A percentile compares a stretch with the other conserved stretches of the same genome.
Conservation (phyloP, 2,113 vertebrate genomes). For the Scalopus aquaticus region DNA sequence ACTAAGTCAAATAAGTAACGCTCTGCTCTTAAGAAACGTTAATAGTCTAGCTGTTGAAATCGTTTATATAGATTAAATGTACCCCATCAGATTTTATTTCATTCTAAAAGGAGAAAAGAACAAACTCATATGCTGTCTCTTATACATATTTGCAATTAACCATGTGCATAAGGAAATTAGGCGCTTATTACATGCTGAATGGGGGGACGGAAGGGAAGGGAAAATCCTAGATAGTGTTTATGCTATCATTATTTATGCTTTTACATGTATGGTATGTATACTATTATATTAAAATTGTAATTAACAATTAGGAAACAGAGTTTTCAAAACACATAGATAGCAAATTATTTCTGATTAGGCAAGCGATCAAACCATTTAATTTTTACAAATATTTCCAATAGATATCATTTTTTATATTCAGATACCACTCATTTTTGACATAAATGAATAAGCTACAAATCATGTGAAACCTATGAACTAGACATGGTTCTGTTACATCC, state of each 20-base stretch:
- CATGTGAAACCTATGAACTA: background rate
- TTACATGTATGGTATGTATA: background rate
- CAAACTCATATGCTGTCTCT: background rate
- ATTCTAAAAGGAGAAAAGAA: background rate
- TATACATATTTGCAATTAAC: background rate
- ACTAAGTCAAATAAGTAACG: background rate
- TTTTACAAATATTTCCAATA: background rate
- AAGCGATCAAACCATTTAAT: background rate
- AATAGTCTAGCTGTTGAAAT: background rate
- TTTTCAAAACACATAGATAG: background rate
- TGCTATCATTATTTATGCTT: background rate
- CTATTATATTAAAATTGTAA: background rate
- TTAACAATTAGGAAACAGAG: background rate
- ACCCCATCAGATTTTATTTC: background rate
- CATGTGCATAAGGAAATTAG: background rate
- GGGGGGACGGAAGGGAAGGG: accelerated
- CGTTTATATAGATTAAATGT: background rate
- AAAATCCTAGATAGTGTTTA: background rate
- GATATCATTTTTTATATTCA: background rate
- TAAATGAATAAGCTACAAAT: background rate
- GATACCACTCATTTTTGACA: too few species aligned
- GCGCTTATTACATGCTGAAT: background rate
- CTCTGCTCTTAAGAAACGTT: background rate
- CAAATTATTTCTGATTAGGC: background rate
- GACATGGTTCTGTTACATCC: background rate